Evolutionary conservation across 2,797 vertebrate genomes (phyloP).

Genomic region (Brachyalestes nurse): DNA sequence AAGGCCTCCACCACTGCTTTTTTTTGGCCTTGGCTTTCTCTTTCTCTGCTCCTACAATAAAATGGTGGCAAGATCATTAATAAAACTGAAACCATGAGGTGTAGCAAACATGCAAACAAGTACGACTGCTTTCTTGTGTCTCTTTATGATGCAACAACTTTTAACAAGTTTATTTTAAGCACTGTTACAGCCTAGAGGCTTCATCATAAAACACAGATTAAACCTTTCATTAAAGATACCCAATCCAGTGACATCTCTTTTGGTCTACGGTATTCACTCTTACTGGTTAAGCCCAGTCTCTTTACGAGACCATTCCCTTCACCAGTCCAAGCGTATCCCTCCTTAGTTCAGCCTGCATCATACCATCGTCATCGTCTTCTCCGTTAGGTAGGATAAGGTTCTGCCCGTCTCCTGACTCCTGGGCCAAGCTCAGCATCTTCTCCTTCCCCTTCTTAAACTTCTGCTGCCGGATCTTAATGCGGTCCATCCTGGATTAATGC

Average conservation of each 20-base stretch:
- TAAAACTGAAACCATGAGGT: constrained; percentile 35
- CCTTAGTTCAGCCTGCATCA: constrained; percentile 41
- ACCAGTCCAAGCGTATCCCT: constrained; percentile 4
- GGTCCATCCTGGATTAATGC: constrained; percentile 91
- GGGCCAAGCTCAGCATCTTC: constrained; percentile 91
- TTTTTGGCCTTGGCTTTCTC: constrained; percentile 99
- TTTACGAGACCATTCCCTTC: neutral
- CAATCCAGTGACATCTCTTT: neutral
- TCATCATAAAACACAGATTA: neutral
- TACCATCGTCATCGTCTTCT: constrained; percentile 82
- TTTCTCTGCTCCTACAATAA: constrained; percentile 99
- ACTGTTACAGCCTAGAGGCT: constrained; percentile 8
- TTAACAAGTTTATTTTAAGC: constrained; percentile 15
- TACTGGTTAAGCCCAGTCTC: neutral
- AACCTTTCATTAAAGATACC: neutral
- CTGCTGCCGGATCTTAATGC: constrained; percentile 96
- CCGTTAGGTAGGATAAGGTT: constrained; percentile 82
- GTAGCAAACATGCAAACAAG: constrained; percentile 31
- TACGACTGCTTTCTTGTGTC: constrained; percentile 7
- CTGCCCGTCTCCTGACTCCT: constrained; percentile 87
- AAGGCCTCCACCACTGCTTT: constrained; percentile 99
- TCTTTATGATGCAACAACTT: constrained; percentile 12
- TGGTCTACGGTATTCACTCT: constrained; percentile 4
- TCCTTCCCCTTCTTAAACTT: constrained; percentile 99
- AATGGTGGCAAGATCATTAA: constrained; percentile 94